Evolutionary conservation across 1,140 invertebrate species (phyloP), one percentile per base, ranked within the genome.

Genomic region (Drosophila varians): DNA sequence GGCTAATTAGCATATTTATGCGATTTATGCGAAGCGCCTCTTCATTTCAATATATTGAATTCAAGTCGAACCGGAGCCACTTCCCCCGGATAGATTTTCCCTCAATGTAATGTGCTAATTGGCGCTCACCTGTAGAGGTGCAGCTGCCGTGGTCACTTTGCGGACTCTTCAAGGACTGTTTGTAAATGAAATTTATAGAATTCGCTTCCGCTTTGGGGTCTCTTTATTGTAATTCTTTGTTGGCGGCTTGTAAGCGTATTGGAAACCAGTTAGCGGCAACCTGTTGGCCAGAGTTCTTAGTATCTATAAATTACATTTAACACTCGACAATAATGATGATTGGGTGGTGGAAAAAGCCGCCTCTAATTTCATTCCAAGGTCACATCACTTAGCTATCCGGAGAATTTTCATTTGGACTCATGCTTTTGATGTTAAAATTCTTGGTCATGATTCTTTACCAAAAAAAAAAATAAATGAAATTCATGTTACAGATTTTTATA

Each of bases 1-100:
- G 75, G 56, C 53, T 60, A 86, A 84, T 84, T 84, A 84, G 51
- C 80, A 84, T 84, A 84, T 84, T 76, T 80, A 86, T 84, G 80
- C 80, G 82, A 84, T 86, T 80, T 87, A 84, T 84, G 76, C 72
- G 80, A 76, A 28, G 80, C 76, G 72, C 76, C 68, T 86, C 80
- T 82, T 82, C 73, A 64, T 82, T 76, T 77, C 21, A 73, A 68
- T 69, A 82, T 42, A 16, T 42, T 18, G 38, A 42, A 65, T 58
- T 31, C 11, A 38, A 18, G 23, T 18, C 12, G 46, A 16, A 16
- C 21, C 54, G 12, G 11, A 14, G 47, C 52, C 1, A 16, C n/a
- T 12, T 9, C 34, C 12, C 12, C 23, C 12, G 51, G 31, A 38
- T 58, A 58, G 61, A 60, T 69, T 65, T 64, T 76, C 68, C 23